phyloP scores from a whole-genome alignment of 1,140 invertebrate species.

The Drosophila teissieri region DNA sequence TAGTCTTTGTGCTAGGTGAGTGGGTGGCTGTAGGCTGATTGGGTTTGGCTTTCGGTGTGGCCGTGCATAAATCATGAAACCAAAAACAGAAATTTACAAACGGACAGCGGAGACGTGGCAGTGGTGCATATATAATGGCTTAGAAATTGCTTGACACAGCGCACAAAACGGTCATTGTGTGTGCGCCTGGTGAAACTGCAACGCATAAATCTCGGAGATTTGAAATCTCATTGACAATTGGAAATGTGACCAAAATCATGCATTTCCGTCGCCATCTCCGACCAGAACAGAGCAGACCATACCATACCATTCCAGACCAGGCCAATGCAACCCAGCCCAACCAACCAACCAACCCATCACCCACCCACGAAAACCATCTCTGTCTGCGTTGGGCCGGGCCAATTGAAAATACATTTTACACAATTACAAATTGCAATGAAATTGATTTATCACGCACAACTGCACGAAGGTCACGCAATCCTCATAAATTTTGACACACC shows the following conservation, averaged over 20 bases:
- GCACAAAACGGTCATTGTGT: constrained; percentile 65
- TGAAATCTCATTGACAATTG: constrained; percentile 83
- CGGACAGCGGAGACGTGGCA: constrained; percentile 40
- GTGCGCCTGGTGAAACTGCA: constrained; percentile 48
- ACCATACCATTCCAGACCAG: too few relatives aligned
- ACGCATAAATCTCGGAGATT: constrained; percentile 76
- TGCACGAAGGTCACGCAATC: constrained; percentile 78
- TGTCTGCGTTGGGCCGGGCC: constrained; percentile 25
- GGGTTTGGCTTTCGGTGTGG: constrained; percentile 53
- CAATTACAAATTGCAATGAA: constrained; percentile 82
- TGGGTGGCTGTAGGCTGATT: constrained; percentile 6
- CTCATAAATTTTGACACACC: constrained; percentile 76
- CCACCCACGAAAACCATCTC: background rate
- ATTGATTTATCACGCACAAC: constrained; percentile 81
- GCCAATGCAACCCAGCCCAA: background rate
- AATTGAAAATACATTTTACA: constrained; percentile 83
- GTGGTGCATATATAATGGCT: constrained; percentile 65
- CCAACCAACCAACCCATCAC: background rate
- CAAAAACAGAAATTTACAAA: constrained; percentile 72
- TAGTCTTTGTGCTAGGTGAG: constrained; percentile 33
- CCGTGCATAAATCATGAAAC: constrained; percentile 70
- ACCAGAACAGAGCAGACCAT: background rate
- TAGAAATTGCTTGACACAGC: constrained; percentile 69
- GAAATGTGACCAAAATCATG: constrained; percentile 81
- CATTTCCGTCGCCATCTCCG: constrained; percentile 54